Conservation (phyloP, 2,113 vertebrate genomes). For the Acrocephalus kingi region DNA sequence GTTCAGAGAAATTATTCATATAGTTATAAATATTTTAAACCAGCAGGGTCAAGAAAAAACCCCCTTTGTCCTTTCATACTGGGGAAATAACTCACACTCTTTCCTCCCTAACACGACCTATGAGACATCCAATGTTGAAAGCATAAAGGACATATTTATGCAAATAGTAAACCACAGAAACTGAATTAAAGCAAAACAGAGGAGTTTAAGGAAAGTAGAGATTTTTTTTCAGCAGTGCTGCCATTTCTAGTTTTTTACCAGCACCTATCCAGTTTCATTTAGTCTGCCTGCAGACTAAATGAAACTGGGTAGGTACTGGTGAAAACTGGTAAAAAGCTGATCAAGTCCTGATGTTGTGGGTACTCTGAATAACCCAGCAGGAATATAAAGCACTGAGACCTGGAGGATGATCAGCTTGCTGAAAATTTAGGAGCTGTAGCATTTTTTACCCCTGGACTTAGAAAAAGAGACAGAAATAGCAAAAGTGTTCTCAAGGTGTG, state of each 20-base stretch:
- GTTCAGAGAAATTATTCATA: conserved; percentile 23
- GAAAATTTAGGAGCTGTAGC: neutral
- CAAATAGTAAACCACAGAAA: neutral
- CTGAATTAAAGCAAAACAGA: neutral
- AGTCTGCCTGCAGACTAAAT: neutral
- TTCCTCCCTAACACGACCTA: neutral
- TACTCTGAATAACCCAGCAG: neutral
- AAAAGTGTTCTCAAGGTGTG: neutral
- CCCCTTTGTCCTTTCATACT: neutral
- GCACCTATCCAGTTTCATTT: neutral
- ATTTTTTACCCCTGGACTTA: neutral
- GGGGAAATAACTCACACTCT: neutral
- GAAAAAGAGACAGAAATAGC: neutral
- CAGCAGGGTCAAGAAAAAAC: neutral
- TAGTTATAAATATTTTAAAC: conserved; percentile 7
- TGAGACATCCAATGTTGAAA: neutral
- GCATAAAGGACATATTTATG: neutral
- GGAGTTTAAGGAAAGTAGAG: neutral
- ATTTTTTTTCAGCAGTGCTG: neutral
- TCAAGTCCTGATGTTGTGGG: neutral
- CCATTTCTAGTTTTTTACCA: neutral
- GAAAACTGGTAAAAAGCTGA: no score
- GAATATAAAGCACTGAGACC: neutral
- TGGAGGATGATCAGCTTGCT: neutral
- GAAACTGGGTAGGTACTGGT: no score